Conservation (phyloP, 23 tunicate species). For the Botrylloides violaceus region DNA sequence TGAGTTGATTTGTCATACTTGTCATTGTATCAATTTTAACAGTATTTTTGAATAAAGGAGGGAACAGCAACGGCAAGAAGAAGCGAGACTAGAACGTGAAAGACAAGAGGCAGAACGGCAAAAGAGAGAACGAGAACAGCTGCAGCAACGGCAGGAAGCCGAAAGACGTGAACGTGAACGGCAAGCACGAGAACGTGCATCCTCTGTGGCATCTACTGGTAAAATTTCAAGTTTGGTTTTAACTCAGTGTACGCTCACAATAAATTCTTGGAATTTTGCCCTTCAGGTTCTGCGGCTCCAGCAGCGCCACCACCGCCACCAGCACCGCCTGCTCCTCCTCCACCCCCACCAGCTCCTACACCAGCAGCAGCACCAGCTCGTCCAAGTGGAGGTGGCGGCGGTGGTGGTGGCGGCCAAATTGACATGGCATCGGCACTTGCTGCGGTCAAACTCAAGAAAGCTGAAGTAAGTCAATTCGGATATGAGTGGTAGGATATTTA, state of each 20-base stretch:
- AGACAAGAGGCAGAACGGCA: slow-evolving; percentile 4
- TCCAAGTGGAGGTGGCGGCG: slow-evolving; percentile 13
- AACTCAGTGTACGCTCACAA: not conserved
- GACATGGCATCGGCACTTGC: slow-evolving; percentile 53
- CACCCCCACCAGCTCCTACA: slow-evolving; percentile 6
- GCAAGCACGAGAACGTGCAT: not conserved
- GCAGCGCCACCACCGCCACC: slow-evolving; percentile 17
- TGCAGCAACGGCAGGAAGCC: slow-evolving; percentile 5
- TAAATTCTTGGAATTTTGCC: not conserved
- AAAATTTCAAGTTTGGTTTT: too few relatives aligned
- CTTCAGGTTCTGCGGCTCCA: not conserved
- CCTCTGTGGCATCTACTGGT: not conserved
- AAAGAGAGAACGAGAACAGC: slow-evolving; percentile 5
- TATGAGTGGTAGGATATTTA: not conserved
- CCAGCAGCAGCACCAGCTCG: slow-evolving; percentile 11
- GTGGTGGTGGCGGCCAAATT: slow-evolving; percentile 17
- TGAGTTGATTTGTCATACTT: too few relatives aligned
- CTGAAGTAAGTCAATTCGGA: slow-evolving; percentile 26
- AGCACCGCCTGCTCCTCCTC: slow-evolving; percentile 17
- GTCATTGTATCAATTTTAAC: too few relatives aligned
- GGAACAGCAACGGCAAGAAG: slow-evolving; percentile 21
- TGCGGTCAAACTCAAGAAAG: slow-evolving; percentile 43
- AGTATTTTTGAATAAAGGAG: not conserved
- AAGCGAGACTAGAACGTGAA: slow-evolving; percentile 3
- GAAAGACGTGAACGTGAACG: slow-evolving; percentile 9